phyloP scores from a whole-genome alignment of 2,888 invertebrate species.

The Adelphocoris suturalis region DNA sequence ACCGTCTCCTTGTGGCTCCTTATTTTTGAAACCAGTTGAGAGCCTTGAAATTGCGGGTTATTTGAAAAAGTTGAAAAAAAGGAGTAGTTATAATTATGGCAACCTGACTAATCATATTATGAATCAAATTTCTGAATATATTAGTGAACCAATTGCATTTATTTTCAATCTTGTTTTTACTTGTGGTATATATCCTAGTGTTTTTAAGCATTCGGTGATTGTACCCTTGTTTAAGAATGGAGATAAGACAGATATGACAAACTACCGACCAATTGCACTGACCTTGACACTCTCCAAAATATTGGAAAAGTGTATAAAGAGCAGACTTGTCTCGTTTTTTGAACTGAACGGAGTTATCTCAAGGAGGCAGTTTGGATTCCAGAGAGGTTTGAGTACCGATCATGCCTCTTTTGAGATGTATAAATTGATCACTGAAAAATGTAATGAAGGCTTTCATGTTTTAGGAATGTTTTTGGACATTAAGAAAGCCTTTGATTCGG shows the following conservation, averaged over 20 bases:
- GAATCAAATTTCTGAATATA: neutral
- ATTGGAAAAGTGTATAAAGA: constrained; percentile 7
- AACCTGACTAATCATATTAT: neutral
- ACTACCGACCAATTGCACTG: constrained; percentile 17
- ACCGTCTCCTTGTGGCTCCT: too few species aligned
- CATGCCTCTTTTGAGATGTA: neutral
- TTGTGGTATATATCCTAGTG: neutral
- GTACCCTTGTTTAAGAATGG: constrained; percentile 20
- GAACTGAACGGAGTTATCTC: neutral
- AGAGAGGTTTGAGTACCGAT: neutral
- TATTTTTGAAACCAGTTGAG: too few species aligned
- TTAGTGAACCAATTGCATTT: too few species aligned
- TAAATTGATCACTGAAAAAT: constrained; percentile 5
- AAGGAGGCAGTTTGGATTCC: neutral
- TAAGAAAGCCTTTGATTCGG: neutral
- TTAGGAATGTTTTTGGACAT: neutral
- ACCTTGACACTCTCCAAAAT: constrained; percentile 13
- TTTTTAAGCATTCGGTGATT: neutral
- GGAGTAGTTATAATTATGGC: too few species aligned
- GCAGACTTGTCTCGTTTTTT: neutral
- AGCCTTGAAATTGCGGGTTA: too few species aligned
- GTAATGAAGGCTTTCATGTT: neutral
- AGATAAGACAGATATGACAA: neutral
- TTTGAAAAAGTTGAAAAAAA: too few species aligned
- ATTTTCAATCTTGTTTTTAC: neutral